Conservation (phyloP, 1,140 invertebrate species). For the Nasonia giraulti region DNA sequence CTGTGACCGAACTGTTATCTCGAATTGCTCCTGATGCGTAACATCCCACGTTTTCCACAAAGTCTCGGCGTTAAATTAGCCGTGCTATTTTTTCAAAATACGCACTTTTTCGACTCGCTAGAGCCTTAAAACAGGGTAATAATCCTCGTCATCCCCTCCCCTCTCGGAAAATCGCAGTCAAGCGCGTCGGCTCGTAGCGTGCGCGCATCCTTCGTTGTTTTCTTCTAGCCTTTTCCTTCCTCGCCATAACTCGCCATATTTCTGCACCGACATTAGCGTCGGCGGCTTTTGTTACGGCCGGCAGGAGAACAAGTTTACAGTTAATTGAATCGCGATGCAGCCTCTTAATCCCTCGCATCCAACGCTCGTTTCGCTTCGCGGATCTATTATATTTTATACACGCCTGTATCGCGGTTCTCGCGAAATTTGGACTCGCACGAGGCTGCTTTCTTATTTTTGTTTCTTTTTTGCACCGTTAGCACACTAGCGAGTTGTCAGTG, state of each 20-base stretch:
- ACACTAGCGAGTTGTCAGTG: too few relatives aligned
- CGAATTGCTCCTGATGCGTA: not conserved
- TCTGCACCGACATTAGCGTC: slow-evolving; percentile 7
- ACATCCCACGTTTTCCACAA: not conserved
- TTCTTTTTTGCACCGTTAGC: not conserved
- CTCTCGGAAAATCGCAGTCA: slow-evolving; percentile 21
- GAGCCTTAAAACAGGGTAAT: slow-evolving; percentile 11
- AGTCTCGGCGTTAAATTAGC: slow-evolving; percentile 13
- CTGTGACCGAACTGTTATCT: slow-evolving; percentile 6
- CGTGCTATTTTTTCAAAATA: not conserved
- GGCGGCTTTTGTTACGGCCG: slow-evolving; percentile 15
- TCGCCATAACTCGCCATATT: slow-evolving; percentile 5
- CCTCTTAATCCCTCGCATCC: slow-evolving; percentile 36
- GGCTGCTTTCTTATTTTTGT: not conserved
- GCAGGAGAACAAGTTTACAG: slow-evolving; percentile 43
- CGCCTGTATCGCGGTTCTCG: not conserved
- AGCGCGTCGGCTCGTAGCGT: not conserved
- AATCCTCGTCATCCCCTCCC: not conserved
- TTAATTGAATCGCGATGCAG: slow-evolving; percentile 48
- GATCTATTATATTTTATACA: not conserved
- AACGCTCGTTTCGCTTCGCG: not conserved
- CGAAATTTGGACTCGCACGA: slow-evolving; percentile 15
- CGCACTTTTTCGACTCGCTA: slow-evolving; percentile 18
- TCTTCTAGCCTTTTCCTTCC: not conserved
- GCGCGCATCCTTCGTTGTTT: slow-evolving; percentile 1